Conservation (phyloP, 2,888 invertebrate genomes). For the Meloe dianella region DNA sequence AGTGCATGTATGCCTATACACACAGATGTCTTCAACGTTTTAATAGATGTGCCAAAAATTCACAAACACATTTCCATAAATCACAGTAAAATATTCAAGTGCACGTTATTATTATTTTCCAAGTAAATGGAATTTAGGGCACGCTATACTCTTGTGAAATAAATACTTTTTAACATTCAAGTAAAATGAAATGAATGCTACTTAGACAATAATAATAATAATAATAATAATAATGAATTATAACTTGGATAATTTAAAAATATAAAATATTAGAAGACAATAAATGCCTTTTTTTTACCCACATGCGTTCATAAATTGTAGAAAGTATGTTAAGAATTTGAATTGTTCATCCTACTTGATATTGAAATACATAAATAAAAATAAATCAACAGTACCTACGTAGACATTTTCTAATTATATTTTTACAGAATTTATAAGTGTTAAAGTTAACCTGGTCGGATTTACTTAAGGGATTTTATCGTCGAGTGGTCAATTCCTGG, state of each 20-base stretch:
- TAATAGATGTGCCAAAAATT: conserved; percentile 6
- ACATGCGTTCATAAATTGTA: neutral
- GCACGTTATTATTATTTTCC: conserved; percentile 11
- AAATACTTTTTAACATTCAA: neutral
- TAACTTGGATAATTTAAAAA: neutral
- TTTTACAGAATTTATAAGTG: too few relatives aligned
- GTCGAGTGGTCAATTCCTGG: too few relatives aligned
- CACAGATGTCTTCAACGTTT: neutral
- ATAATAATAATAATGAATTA: too few relatives aligned
- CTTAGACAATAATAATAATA: too few relatives aligned
- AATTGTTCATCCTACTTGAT: neutral
- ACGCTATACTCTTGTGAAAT: neutral
- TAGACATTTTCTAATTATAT: too few relatives aligned
- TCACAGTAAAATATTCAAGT: conserved; percentile 15
- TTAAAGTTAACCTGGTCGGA: too few relatives aligned
- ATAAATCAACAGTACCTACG: too few relatives aligned
- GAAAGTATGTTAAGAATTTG: neutral
- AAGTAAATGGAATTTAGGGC: conserved; percentile 4
- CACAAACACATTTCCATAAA: conserved; percentile 15
- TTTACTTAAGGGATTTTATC: too few relatives aligned
- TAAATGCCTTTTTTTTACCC: neutral
- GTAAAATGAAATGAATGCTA: neutral
- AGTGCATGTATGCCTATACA: neutral
- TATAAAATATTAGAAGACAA: neutral
- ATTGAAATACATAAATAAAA: too few relatives aligned